Percentiles rank a stretch among this genome's conserved stretches.
phyloP scores from a whole-genome alignment of 1,140 invertebrate species.

The Drosophila tani region DNA sequence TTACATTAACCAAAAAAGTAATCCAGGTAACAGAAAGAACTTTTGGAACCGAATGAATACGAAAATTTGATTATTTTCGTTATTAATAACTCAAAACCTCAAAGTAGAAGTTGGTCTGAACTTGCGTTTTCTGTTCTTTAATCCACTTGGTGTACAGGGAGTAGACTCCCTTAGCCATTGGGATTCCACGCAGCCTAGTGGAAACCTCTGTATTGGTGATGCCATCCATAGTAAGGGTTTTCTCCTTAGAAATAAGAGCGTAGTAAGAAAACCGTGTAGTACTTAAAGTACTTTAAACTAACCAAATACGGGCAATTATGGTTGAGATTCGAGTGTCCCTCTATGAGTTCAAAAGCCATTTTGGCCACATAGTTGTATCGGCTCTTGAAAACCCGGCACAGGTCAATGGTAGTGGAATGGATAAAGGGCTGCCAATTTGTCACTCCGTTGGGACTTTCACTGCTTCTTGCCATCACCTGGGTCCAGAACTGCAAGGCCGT shows the following conservation, averaged over 20 bases:
- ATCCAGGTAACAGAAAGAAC: neutral
- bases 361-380: constrained; percentile 42
- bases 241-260: constrained; percentile 15
- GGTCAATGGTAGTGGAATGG: constrained; percentile 27
- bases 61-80: neutral
- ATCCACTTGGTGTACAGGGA: constrained; percentile 14
- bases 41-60: neutral
- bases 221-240: constrained; percentile 30
- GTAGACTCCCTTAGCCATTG: constrained; percentile 31
- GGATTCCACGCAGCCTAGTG: constrained; percentile 17
- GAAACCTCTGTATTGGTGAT: constrained; percentile 37
- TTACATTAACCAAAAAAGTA: neutral
- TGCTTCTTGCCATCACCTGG: constrained; percentile 21
- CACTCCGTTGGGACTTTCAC: neutral
- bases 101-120: constrained; percentile 5
- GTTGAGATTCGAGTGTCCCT: constrained; percentile 41
- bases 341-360: constrained; percentile 17
- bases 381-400: constrained; percentile 27
- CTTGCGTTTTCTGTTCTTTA: constrained; percentile 13
- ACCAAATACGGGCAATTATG: constrained; percentile 52
- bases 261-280: too few species aligned
- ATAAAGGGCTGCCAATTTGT: constrained; percentile 45
- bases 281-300: neutral
- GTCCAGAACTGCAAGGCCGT: neutral
- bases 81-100: constrained; percentile 1